These are phyloP conservation scores for Tetraodon nigroviridis DNA, from an alignment of 2,113 vertebrate species.

Conservation along the genomic window DNA sequence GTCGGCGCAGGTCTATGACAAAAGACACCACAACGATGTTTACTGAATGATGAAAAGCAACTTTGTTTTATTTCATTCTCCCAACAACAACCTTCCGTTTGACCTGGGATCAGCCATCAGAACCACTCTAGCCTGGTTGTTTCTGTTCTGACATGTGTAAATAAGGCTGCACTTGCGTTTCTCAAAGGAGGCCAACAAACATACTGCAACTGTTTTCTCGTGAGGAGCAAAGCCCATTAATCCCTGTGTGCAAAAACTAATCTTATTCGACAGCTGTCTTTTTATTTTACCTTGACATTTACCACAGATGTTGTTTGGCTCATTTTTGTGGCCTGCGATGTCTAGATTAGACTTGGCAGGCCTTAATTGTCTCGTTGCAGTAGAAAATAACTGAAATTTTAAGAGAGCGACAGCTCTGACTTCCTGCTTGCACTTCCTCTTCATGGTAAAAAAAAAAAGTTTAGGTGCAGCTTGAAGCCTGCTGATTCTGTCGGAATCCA, in stretches of 20 bases:
- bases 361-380: constrained; percentile 2
- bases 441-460: constrained; percentile 20
- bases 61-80: too few relatives aligned
- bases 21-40: background rate
- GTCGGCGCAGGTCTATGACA: constrained; percentile 78
- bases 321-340: background rate
- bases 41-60: too few relatives aligned
- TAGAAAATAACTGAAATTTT: constrained; percentile 35
- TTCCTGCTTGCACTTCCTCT: constrained; percentile 78
- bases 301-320: background rate
- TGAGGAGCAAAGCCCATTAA: background rate
- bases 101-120: too few relatives aligned
- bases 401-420: constrained; percentile 44
- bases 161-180: too few relatives aligned
- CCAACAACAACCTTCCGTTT: too few relatives aligned
- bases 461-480: constrained; percentile 12
- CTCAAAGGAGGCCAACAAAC: too few relatives aligned
- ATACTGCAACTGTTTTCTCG: background rate
- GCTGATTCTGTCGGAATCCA: background rate
- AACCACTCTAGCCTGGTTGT: too few relatives aligned
- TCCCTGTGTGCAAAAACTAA: constrained; percentile 8
- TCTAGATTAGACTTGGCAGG: too few relatives aligned
- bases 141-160: too few relatives aligned
- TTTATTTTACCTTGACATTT: background rate
- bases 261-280: background rate